Conservation (phyloP, 30 jellyfish, hydroid and myxozoan species). For the Aurelia sp. region DNA sequence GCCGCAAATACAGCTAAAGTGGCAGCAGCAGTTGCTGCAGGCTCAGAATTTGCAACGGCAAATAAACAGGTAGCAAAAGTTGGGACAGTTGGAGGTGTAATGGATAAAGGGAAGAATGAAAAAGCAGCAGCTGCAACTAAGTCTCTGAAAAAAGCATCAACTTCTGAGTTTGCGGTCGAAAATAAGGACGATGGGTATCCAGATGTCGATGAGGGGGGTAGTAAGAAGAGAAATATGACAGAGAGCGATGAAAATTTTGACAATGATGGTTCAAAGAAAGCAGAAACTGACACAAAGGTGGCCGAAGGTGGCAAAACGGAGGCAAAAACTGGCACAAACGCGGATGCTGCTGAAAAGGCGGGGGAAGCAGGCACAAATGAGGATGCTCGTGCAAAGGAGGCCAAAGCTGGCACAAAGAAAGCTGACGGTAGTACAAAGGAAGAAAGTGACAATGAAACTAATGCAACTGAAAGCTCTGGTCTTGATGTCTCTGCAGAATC, state of each 20-base stretch:
- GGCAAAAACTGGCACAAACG: neutral
- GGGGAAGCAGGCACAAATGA: neutral
- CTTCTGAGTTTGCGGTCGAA: slow-evolving; percentile 23
- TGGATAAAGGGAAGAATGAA: slow-evolving; percentile 36
- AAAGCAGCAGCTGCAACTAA: slow-evolving; percentile 20
- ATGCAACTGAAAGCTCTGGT: slow-evolving; percentile 28
- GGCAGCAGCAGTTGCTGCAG: neutral
- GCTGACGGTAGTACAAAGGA: slow-evolving; percentile 13
- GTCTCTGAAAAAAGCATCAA: slow-evolving; percentile 11
- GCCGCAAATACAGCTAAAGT: too few species aligned
- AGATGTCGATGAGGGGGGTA: slow-evolving; percentile 23
- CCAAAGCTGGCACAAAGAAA: neutral
- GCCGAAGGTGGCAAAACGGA: neutral
- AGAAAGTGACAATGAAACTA: neutral
- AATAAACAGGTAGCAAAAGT: neutral
- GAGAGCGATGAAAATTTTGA: slow-evolving; percentile 54
- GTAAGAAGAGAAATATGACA: slow-evolving; percentile 42
- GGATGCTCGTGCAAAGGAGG: slow-evolving; percentile 9
- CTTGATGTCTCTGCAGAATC: slow-evolving; percentile 34
- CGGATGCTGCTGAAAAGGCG: neutral
- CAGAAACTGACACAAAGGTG: neutral
- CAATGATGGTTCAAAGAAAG: slow-evolving; percentile 24
- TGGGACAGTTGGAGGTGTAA: slow-evolving; percentile 48
- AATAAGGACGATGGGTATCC: slow-evolving; percentile 35
- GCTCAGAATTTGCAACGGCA: slow-evolving; percentile 15